Conservation (phyloP, 2,113 vertebrate species). For the Paracanthobrama guichenoti region DNA sequence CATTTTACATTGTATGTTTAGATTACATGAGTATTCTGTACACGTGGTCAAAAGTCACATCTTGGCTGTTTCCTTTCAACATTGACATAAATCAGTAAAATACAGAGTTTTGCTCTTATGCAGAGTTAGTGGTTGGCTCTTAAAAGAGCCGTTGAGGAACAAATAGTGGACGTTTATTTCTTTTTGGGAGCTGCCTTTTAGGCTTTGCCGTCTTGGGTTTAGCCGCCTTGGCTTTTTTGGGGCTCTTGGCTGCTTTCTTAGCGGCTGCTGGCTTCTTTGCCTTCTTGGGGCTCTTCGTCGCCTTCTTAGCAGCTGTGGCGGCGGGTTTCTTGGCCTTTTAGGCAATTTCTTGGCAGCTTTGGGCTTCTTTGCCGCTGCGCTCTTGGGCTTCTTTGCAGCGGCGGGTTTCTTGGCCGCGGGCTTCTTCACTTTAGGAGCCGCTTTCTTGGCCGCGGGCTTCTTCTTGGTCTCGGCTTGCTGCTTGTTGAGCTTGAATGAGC, state of each 20-base stretch:
- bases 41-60: too few species aligned
- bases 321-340: not conserved
- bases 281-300: conserved; percentile 4
- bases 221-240: not conserved
- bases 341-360: too few species aligned
- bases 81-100: not conserved
- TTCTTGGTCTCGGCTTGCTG: too few species aligned
- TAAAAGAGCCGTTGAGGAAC: conserved; percentile 53
- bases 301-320: not conserved
- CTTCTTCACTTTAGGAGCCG: too few species aligned
- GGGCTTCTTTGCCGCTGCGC: too few species aligned
- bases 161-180: not conserved
- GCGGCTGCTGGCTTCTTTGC: not conserved
- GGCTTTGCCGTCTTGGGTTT: not conserved
- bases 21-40: too few species aligned
- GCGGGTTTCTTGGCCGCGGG: too few species aligned
- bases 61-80: not conserved
- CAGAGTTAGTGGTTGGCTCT: conserved; percentile 45
- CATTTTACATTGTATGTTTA: too few species aligned
- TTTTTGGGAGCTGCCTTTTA: not conserved
- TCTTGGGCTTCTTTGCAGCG: too few species aligned
- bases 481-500: too few species aligned
- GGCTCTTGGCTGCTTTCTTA: not conserved
- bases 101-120: not conserved
- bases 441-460: too few species aligned